Conservation (phyloP, 2,113 vertebrate species). For the Muntiacus muntjak region DNA sequence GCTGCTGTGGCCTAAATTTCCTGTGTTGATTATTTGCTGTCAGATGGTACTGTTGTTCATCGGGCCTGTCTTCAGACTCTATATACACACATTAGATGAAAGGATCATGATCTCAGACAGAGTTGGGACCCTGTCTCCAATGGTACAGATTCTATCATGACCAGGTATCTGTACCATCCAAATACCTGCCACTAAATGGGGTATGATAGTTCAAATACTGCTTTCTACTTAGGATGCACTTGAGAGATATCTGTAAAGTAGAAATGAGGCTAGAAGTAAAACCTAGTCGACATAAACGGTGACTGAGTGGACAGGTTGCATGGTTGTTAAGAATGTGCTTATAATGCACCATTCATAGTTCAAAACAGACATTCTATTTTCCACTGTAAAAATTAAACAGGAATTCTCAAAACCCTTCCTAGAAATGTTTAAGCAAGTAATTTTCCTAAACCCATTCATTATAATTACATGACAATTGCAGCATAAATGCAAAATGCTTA, state of each 20-base stretch:
- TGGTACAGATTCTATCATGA: slow-evolving; percentile 31
- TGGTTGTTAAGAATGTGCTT: background rate
- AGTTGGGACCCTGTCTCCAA: background rate
- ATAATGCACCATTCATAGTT: slow-evolving; percentile 9
- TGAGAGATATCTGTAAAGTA: background rate
- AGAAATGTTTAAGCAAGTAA: slow-evolving; percentile 29
- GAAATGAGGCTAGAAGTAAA: slow-evolving; percentile 25
- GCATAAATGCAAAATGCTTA: slow-evolving; percentile 52
- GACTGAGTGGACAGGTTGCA: background rate
- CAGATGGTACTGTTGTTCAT: slow-evolving; percentile 73
- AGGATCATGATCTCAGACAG: slow-evolving; percentile 42
- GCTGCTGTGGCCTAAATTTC: slow-evolving; percentile 85
- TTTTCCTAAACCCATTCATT: slow-evolving; percentile 56
- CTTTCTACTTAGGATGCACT: background rate
- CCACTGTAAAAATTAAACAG: slow-evolving; percentile 33
- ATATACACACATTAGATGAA: background rate
- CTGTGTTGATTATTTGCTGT: slow-evolving; percentile 78
- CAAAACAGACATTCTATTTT: slow-evolving; percentile 29
- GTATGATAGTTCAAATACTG: background rate
- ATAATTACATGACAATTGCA: slow-evolving; percentile 56
- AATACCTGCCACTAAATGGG: slow-evolving; percentile 28
- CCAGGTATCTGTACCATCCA: slow-evolving; percentile 14
- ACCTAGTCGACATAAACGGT: background rate
- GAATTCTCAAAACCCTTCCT: background rate
- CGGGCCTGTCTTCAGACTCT: slow-evolving; percentile 75